Conservation (phyloP, 2,888 invertebrate species). For the Helobdella robusta region DNA sequence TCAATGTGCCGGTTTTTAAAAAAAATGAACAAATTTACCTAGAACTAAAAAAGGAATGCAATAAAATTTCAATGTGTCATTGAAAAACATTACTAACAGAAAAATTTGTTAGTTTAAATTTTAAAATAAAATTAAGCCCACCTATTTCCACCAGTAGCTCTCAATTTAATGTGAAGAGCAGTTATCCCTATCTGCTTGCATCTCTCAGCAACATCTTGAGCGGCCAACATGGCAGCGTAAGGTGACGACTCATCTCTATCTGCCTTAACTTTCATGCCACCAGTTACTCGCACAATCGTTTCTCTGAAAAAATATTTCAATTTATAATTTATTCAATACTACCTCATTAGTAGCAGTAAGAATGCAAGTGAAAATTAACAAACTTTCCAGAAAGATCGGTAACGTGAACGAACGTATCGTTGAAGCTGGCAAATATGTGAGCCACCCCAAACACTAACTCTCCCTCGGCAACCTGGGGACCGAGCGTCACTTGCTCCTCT, state of each 20-base stretch:
- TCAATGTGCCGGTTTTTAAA: too few species aligned
- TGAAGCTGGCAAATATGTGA: slow-evolving; percentile 98
- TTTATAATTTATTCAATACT: too few species aligned
- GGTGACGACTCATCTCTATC: slow-evolving; percentile 99
- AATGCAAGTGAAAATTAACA: too few species aligned
- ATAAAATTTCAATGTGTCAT: not conserved
- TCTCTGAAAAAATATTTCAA: slow-evolving; percentile 48
- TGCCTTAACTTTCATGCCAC: slow-evolving; percentile 95
- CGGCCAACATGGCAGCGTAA: slow-evolving; percentile 99
- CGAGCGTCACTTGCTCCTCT: slow-evolving; percentile 84
- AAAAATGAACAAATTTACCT: too few species aligned
- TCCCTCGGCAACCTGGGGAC: slow-evolving; percentile 90
- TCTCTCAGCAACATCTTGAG: slow-evolving; percentile 98
- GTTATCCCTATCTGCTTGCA: slow-evolving; percentile 94
- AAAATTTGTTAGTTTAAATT: not conserved
- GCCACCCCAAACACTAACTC: slow-evolving; percentile 97
- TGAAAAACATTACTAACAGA: not conserved
- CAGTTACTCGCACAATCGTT: slow-evolving; percentile 70
- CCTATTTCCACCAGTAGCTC: slow-evolving; percentile 91
- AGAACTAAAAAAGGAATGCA: not conserved
- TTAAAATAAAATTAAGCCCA: slow-evolving; percentile 30
- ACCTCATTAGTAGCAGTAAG: too few species aligned
- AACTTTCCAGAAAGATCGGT: slow-evolving; percentile 94
- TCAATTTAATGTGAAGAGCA: slow-evolving; percentile 91
- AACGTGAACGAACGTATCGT: slow-evolving; percentile 99